Conservation (phyloP, 2,797 vertebrate species). For the Manis crassicaudata region DNA sequence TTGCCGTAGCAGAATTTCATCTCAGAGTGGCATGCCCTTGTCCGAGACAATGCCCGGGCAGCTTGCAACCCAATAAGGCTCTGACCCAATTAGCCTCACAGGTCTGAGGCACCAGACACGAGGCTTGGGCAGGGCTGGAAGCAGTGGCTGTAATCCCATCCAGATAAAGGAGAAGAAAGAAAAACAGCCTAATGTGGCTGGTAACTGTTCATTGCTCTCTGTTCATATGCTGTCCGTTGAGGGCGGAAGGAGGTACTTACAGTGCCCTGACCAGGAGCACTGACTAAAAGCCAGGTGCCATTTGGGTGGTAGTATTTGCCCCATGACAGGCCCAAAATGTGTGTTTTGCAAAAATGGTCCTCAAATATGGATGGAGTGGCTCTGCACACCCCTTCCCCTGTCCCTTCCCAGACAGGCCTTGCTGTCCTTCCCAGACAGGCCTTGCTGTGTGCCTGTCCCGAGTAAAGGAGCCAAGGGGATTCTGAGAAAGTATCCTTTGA, state of each 20-base stretch:
- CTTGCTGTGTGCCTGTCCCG: not conserved
- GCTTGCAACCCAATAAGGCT: constrained; percentile 25
- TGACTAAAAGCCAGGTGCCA: not conserved
- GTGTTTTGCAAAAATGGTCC: not conserved
- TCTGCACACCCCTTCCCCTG: not conserved
- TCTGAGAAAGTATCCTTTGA: not conserved
- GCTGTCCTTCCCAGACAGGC: not conserved
- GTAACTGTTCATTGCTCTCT: not conserved
- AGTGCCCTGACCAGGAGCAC: not conserved
- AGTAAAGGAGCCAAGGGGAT: not conserved
- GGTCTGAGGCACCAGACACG: not conserved
- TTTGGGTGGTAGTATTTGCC: not conserved
- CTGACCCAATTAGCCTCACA: not conserved
- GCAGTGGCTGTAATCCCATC: not conserved
- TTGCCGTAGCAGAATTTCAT: not conserved
- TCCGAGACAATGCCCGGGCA: not conserved
- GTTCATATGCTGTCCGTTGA: not conserved
- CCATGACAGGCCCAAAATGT: not conserved
- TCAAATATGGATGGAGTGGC: not conserved
- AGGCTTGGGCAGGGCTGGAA: not conserved
- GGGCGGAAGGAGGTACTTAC: not conserved
- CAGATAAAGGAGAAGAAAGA: not conserved
- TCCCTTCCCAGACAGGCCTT: not conserved
- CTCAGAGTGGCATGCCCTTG: constrained; percentile 40
- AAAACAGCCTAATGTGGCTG: not conserved